Evolutionary conservation across 2,888 invertebrate species (phyloP).

Genomic region (Dynastes maya): DNA sequence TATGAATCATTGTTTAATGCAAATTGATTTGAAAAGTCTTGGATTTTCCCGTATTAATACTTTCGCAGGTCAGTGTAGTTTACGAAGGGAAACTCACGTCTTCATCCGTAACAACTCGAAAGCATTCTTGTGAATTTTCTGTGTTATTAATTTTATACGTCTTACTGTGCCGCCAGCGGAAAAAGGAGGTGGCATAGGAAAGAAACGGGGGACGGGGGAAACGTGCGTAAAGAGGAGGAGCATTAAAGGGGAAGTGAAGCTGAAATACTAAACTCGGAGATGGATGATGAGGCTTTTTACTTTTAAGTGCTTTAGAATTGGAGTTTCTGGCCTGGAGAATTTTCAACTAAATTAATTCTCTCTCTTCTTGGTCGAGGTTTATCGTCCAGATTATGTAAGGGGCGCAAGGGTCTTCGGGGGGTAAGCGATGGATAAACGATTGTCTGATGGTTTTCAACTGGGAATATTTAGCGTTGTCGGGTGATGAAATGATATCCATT

Average conservation of each 20-base stretch:
- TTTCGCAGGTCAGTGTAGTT: no score
- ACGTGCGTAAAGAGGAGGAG: not conserved
- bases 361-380: not conserved
- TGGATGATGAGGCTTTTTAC: slow-evolving; percentile 12
- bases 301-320: slow-evolving; percentile 30
- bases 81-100: no score
- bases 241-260: not conserved
- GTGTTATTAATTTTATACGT: slow-evolving; percentile 42
- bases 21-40: no score
- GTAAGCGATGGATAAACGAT: no score
- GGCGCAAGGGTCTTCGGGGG: no score
- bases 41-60: no score
- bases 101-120: not conserved
- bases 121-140: slow-evolving; percentile 42
- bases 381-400: slow-evolving; percentile 17
- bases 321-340: not conserved
- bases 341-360: slow-evolving; percentile 22
- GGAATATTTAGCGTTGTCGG: no score
- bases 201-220: not conserved
- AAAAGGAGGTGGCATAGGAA: not conserved
- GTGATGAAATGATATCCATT: no score
- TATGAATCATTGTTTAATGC: no score
- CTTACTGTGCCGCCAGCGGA: not conserved
- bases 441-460: no score
- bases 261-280: slow-evolving; percentile 1